Evolutionary conservation across 1,140 invertebrate species (phyloP).

Genomic region (Monomorium pharaonis): DNA sequence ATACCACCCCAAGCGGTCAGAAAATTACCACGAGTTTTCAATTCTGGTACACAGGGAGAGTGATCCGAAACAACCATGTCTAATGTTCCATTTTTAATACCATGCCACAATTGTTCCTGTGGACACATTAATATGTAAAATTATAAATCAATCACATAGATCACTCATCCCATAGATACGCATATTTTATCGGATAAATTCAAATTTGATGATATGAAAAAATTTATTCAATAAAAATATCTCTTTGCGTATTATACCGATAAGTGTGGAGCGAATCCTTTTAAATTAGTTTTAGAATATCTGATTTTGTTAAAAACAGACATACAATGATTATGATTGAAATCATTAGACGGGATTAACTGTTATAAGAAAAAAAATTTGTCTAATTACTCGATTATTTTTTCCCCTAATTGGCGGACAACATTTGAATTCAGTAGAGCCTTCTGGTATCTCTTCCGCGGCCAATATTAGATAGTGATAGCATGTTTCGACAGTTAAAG

Average conservation of each 20-base stretch:
- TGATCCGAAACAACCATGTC: conserved; percentile 91
- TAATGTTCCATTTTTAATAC: conserved; percentile 85
- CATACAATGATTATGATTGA: not conserved
- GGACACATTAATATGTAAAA: not conserved
- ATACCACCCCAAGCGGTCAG: conserved; percentile 91
- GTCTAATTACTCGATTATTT: conserved; percentile 18
- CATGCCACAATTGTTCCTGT: conserved; percentile 88
- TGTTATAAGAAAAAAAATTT: not conserved
- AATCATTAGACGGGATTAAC: not conserved
- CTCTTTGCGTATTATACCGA: not conserved
- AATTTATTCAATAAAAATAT: not conserved
- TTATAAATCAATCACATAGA: not conserved
- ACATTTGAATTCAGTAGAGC: conserved; percentile 37
- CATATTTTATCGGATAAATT: not conserved
- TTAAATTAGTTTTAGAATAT: not conserved
- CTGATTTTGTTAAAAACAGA: not conserved
- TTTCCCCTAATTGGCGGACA: conserved; percentile 15
- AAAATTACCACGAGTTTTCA: conserved; percentile 88
- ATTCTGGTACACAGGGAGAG: conserved; percentile 89
- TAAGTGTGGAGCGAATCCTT: not conserved
- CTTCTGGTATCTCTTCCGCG: conserved; percentile 86
- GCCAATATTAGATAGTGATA: conserved; percentile 90
- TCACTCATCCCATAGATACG: too few species aligned
- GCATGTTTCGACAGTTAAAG: conserved; percentile 90
- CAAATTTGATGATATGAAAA: not conserved